phyloP scores from a whole-genome alignment of 2,888 invertebrate genomes.

The Leistus spinibarbis region DNA sequence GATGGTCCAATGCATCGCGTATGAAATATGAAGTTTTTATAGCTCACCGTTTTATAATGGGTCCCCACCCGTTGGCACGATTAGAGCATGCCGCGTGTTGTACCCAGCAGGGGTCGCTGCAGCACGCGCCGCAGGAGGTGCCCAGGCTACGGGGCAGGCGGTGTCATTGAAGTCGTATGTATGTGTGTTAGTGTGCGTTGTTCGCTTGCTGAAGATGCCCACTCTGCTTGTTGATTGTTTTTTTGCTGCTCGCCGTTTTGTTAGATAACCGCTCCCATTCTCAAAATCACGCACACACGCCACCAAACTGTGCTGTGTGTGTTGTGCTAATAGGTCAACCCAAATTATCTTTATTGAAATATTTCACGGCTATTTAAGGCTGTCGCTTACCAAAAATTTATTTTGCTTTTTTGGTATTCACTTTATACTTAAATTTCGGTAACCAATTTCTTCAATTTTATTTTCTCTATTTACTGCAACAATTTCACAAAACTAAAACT shows the following conservation, averaged over 20 bases:
- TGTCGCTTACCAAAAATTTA: too few species aligned
- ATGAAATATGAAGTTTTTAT: conserved; percentile 13
- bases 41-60: conserved; percentile 3
- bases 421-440: too few species aligned
- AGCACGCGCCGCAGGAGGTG: neutral
- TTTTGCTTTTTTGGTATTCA: too few species aligned
- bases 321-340: too few species aligned
- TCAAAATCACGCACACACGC: neutral
- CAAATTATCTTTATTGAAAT: too few species aligned
- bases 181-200: neutral
- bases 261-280: conserved; percentile 5
- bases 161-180: conserved; percentile 5
- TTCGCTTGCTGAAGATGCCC: neutral
- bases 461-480: too few species aligned
- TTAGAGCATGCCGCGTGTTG: conserved; percentile 3
- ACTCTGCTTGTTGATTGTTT: neutral
- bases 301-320: too few species aligned
- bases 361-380: too few species aligned
- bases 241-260: neutral
- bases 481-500: too few species aligned
- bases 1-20: too few species aligned
- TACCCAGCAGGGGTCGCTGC: neutral
- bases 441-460: too few species aligned
- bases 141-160: neutral
- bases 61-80: conserved; percentile 4